These are phyloP conservation scores for Proteles cristata DNA, from an alignment of 2,113 vertebrate species.

Conservation along the genomic window DNA sequence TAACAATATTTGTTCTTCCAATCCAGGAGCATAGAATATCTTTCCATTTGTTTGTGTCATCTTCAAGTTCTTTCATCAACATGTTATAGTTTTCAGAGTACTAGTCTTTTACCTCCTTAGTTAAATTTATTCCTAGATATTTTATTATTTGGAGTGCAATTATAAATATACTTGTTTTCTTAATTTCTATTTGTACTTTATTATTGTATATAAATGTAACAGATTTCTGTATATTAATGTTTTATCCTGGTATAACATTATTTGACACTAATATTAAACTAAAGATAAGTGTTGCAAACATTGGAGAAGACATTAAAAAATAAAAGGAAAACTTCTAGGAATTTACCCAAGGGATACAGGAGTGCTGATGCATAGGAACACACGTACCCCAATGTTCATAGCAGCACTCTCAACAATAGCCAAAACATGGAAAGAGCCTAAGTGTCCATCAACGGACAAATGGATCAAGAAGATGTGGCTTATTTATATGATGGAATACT, in stretches of 20 bases:
- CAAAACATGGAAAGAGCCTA: too few relatives aligned
- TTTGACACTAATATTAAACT: not conserved
- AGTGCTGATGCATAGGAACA: too few relatives aligned
- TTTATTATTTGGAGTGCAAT: not conserved
- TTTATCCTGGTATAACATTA: not conserved
- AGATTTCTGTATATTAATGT: not conserved
- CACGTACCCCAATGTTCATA: too few relatives aligned
- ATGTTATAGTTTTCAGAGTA: not conserved
- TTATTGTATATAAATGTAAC: not conserved
- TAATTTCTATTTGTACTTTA: not conserved
- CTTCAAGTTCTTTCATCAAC: not conserved
- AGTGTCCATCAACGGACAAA: too few relatives aligned
- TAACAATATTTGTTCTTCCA: not conserved
- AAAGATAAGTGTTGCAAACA: not conserved
- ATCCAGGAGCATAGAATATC: not conserved
- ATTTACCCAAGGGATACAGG: too few relatives aligned
- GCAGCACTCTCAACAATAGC: too few relatives aligned
- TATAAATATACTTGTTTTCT: not conserved
- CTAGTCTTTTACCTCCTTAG: not conserved
- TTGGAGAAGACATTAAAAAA: not conserved
- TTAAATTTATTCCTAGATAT: not conserved
- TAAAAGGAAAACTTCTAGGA: not conserved
- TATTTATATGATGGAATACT: too few relatives aligned
- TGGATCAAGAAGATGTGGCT: too few relatives aligned
- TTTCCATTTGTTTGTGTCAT: not conserved